These are phyloP conservation scores for Brachionus rotundiformis DNA, from an alignment of 1,140 invertebrate genomes.

Conservation along the genomic window DNA sequence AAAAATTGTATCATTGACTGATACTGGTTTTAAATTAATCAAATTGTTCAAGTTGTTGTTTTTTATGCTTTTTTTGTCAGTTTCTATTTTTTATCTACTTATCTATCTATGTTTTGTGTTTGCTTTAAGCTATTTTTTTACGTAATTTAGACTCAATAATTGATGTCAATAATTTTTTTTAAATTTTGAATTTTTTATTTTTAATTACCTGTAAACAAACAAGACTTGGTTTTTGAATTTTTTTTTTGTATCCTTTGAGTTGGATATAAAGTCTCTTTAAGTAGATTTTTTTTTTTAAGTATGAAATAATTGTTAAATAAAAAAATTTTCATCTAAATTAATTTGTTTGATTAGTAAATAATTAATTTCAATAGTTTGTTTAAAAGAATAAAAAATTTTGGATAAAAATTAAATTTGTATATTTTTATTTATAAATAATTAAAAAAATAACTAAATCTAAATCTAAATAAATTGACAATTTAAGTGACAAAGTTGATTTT, in stretches of 20 bases:
- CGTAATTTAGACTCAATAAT: background rate
- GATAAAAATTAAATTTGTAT: too few relatives aligned
- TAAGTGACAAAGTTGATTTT: too few relatives aligned
- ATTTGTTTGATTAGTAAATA: background rate
- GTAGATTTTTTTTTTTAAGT: background rate
- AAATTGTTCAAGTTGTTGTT: background rate
- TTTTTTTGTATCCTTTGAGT: too few relatives aligned
- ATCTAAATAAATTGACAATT: too few relatives aligned
- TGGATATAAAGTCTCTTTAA: background rate
- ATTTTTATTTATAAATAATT: too few relatives aligned
- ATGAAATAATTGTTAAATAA: background rate
- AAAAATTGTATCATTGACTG: slow-evolving; percentile 49
- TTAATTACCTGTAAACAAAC: background rate
- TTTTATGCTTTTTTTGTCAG: background rate
- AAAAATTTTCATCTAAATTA: background rate
- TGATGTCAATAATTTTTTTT: background rate
- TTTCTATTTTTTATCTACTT: background rate
- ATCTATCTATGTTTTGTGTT: slow-evolving; percentile 1
- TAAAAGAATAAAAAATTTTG: too few relatives aligned
- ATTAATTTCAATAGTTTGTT: too few relatives aligned
- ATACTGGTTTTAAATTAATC: background rate
- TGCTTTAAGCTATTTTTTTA: slow-evolving; percentile 1
- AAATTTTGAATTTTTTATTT: background rate
- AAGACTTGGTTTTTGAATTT: background rate
- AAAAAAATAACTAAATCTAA: too few relatives aligned